phyloP scores from a whole-genome alignment of 2,888 invertebrate species.

The Corythucha ciliata region DNA sequence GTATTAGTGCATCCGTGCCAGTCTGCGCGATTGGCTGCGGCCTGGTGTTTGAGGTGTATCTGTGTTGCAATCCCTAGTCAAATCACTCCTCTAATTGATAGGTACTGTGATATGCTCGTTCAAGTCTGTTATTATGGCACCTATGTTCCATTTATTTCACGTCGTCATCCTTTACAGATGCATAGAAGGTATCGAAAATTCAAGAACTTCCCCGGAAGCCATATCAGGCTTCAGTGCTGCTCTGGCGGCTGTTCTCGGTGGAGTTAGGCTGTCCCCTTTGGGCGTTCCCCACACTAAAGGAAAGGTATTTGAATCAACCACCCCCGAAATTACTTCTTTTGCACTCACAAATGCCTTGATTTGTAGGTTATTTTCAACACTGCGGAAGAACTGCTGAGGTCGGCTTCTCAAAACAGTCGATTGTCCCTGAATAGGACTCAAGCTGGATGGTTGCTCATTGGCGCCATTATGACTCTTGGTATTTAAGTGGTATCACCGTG shows the following conservation, averaged over 20 bases:
- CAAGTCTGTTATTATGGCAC: not conserved
- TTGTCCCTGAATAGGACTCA: slow-evolving; percentile 90
- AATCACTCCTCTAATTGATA: slow-evolving; percentile 85
- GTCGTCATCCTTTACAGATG: slow-evolving; percentile 45
- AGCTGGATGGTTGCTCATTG: slow-evolving; percentile 95
- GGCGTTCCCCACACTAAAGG: slow-evolving; percentile 96
- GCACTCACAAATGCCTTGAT: not conserved
- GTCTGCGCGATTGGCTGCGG: slow-evolving; percentile 85
- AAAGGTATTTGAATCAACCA: slow-evolving; percentile 51
- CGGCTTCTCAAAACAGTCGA: slow-evolving; percentile 93
- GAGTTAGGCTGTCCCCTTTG: slow-evolving; percentile 77
- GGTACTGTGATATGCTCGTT: slow-evolving; percentile 32
- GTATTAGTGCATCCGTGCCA: slow-evolving; percentile 90
- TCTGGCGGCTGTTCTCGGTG: slow-evolving; percentile 85
- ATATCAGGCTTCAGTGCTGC: slow-evolving; percentile 88
- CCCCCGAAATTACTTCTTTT: slow-evolving; percentile 1
- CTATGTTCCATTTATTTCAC: not conserved
- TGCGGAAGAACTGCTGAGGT: slow-evolving; percentile 89
- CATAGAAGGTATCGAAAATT: slow-evolving; percentile 76
- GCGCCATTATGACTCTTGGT: slow-evolving; percentile 92
- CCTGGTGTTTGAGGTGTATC: slow-evolving; percentile 87
- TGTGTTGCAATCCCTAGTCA: slow-evolving; percentile 91
- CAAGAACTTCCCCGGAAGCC: slow-evolving; percentile 80
- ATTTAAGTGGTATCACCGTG: slow-evolving; percentile 33
- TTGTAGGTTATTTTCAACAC: slow-evolving; percentile 76